A percentile compares a stretch with the other conserved stretches of the same genome.
Conservation (phyloP, 1,140 invertebrate species). For the Archegozetes longisetosus region DNA sequence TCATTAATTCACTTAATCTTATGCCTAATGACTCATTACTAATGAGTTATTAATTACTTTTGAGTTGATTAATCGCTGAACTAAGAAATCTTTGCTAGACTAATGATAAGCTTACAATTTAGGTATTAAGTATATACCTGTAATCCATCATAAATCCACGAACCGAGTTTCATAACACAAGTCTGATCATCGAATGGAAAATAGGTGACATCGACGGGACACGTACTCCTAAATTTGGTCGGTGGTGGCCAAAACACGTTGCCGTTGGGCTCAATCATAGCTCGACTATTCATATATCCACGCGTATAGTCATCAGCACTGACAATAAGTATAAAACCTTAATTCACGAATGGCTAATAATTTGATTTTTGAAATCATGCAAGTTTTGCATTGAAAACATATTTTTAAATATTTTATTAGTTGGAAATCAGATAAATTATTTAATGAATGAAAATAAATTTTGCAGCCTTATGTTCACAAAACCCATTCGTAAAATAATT, state of each 20-base stretch:
- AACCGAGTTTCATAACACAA: constrained; percentile 42
- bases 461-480: no score
- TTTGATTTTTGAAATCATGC: neutral
- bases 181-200: constrained; percentile 45
- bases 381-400: neutral
- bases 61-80: no score
- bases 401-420: no score
- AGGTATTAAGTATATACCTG: constrained; percentile 32
- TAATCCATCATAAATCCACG: constrained; percentile 44
- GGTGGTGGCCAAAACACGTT: constrained; percentile 42
- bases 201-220: constrained; percentile 38
- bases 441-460: no score
- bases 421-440: no score
- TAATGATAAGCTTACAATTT: no score
- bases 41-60: no score
- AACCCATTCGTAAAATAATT: no score
- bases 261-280: constrained; percentile 35
- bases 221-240: constrained; percentile 38
- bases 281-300: constrained; percentile 37
- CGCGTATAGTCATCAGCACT: constrained; percentile 39
- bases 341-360: constrained; percentile 6
- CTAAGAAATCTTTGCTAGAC: no score
- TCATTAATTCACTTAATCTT: no score
- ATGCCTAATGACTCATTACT: no score
- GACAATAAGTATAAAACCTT: constrained; percentile 16